Evolutionary conservation across 1,140 invertebrate species (phyloP), one percentile per base, ranked within the genome.

Genomic region (Schlechtendalia chinensis): DNA sequence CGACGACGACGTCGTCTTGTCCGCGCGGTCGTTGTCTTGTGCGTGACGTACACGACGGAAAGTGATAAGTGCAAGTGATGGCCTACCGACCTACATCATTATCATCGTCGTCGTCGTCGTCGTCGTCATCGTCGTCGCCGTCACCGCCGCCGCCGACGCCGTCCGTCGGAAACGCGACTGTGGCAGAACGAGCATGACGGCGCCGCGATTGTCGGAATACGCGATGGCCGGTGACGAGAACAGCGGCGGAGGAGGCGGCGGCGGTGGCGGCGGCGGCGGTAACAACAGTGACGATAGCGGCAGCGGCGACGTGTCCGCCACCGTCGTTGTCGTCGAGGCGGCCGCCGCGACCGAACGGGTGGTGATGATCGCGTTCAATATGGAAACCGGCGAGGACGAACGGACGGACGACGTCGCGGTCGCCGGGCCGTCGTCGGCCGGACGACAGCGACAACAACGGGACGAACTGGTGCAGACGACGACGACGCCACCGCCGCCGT

Each of bases 31-130:
- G n/a, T 39, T 56, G 19, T 56, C 8, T 56, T 56, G 39, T 67
- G 11, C 45, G 12, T 67, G 65, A 14, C n/a, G 39, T 22, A 12
- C 54, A 32, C 56, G 3, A 29, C 59, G 74, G 45, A 59, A 59
- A 77, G 24, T n/a, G n/a, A n/a, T 29, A 77, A 77, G 74, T 77
- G 74, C 32, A 77, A 77, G 74, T 77, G 54, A 77, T 77, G 74
- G 74, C 74, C 74, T 27, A 77, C 56, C 74, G 56, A 77, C 32
- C n/a, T 77, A 77, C 22, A 59, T 77, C 17, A 19, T 65, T n/a
- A n/a, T n/a, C n/a, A n/a, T n/a, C n/a, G n/a, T n/a, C n/a, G n/a
- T n/a, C n/a, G n/a, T n/a, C n/a, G n/a, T n/a, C n/a, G n/a, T n/a
- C n/a, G n/a, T n/a, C n/a, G n/a, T n/a, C n/a, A n/a, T n/a, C n/a